These are phyloP conservation scores for Cantharis nigra DNA, from an alignment of 2,888 invertebrate species.

Conservation along the genomic window DNA sequence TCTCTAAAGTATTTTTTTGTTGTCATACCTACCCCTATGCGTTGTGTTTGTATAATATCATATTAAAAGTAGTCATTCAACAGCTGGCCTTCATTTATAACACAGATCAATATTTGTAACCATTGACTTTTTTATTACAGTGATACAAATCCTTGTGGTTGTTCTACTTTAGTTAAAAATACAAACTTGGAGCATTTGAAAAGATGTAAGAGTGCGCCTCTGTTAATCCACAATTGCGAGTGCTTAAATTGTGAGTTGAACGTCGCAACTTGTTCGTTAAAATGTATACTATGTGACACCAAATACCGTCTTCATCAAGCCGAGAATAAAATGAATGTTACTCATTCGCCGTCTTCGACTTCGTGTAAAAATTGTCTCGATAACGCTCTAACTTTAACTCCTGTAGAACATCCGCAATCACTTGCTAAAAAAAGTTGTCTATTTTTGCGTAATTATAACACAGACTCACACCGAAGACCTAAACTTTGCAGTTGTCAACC, in stretches of 20 bases:
- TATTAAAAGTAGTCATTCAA: slow-evolving; percentile 17
- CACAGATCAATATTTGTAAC: slow-evolving; percentile 43
- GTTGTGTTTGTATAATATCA: not conserved
- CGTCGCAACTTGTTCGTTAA: slow-evolving; percentile 31
- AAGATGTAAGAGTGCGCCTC: slow-evolving; percentile 35
- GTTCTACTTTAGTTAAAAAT: slow-evolving; percentile 45
- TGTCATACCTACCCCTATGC: not conserved
- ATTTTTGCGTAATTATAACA: slow-evolving; percentile 45
- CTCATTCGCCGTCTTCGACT: slow-evolving; percentile 41
- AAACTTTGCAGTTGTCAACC: slow-evolving; percentile 47
- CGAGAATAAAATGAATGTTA: slow-evolving; percentile 50
- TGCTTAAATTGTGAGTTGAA: slow-evolving; percentile 38
- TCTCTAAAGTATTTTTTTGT: not conserved
- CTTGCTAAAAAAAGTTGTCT: slow-evolving; percentile 32
- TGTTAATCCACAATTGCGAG: slow-evolving; percentile 27
- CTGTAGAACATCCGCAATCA: slow-evolving; percentile 48
- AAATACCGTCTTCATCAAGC: slow-evolving; percentile 1
- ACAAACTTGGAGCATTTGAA: slow-evolving; percentile 35
- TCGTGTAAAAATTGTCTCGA: slow-evolving; percentile 51
- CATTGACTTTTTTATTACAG: slow-evolving; percentile 35
- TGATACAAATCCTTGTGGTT: slow-evolving; percentile 34
- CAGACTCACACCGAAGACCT: slow-evolving; percentile 46
- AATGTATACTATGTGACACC: slow-evolving; percentile 49
- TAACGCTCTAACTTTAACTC: slow-evolving; percentile 41
- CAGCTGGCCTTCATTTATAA: slow-evolving; percentile 27